Evolutionary conservation across 2,888 invertebrate genomes (phyloP).

Genomic region (Hedychridium roseum): DNA sequence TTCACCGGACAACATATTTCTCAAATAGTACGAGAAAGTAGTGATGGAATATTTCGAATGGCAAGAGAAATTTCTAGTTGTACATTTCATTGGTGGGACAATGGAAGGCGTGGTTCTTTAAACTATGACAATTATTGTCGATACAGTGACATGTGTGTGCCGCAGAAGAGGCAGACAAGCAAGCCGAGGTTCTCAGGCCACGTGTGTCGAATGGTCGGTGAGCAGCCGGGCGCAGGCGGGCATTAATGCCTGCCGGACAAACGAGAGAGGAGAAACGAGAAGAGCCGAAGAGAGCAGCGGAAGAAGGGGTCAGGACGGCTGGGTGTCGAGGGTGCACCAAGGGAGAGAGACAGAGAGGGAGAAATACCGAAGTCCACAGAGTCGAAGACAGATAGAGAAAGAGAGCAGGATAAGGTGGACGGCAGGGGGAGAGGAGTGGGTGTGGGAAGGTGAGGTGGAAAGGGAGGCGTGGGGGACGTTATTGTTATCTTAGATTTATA

Average conservation of each 20-base stretch:
- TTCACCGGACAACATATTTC: too few species aligned
- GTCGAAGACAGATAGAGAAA: conserved; percentile 21
- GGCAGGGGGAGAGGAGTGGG: conserved; percentile 29
- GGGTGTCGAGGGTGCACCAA: conserved; percentile 13
- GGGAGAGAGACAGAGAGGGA: conserved; percentile 23
- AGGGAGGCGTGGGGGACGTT: conserved; percentile 52
- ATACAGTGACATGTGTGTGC: conserved; percentile 30
- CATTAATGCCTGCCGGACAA: conserved; percentile 55
- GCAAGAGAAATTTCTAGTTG: too few species aligned
- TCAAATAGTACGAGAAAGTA: too few species aligned
- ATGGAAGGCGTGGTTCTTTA: too few species aligned
- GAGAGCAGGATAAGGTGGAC: conserved; percentile 18
- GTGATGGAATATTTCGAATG: too few species aligned
- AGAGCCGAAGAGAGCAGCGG: conserved; percentile 24
- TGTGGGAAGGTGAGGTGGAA: conserved; percentile 39
- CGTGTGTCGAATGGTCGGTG: conserved; percentile 56
- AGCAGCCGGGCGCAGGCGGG: conserved; percentile 48
- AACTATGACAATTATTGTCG: too few species aligned
- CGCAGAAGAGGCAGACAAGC: too few species aligned
- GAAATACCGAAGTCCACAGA: conserved; percentile 8
- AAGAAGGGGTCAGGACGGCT: conserved; percentile 19
- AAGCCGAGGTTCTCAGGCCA: conserved; percentile 26
- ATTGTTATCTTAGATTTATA: conserved; percentile 65
- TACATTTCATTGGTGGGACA: too few species aligned
- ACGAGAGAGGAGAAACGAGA: conserved; percentile 28